A percentile compares a stretch with the other conserved stretches of the same genome.
Conservation (phyloP, 53 echinoderm and acorn worm genomes). For the Actinopyga echinites region DNA sequence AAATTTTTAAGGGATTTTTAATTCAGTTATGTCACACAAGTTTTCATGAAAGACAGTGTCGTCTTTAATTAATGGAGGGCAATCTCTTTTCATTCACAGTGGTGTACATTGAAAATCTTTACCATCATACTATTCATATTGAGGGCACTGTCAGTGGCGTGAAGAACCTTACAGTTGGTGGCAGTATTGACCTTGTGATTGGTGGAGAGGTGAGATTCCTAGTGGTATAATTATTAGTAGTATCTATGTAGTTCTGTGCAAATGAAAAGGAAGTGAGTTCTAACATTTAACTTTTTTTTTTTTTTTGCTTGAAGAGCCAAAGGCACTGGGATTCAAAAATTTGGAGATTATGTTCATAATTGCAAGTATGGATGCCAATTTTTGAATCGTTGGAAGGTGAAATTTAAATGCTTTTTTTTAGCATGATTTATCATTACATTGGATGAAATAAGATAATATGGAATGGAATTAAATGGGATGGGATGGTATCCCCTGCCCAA, state of each 20-base stretch:
- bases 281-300: not conserved
- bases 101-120: constrained; percentile 46
- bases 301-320: not conserved
- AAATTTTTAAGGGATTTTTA: no score
- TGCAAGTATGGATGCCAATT: no score
- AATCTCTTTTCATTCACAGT: constrained; percentile 5
- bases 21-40: no score
- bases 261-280: not conserved
- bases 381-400: no score
- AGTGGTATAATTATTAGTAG: not conserved
- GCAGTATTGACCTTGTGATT: constrained; percentile 55
- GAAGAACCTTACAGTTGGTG: constrained; percentile 65
- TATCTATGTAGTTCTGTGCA: not conserved
- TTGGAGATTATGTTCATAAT: no score
- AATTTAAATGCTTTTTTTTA: no score
- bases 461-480: no score
- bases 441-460: no score
- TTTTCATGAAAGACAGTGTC: no score
- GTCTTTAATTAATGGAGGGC: not conserved
- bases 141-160: constrained; percentile 69
- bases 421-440: no score
- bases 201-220: constrained; percentile 56
- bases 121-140: constrained; percentile 53
- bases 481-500: no score
- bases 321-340: no score